A percentile compares a stretch with the other conserved stretches of the same genome.
Evolutionary conservation across 2,113 vertebrate genomes (phyloP).

Genomic region (Spheniscus mendiculus): DNA sequence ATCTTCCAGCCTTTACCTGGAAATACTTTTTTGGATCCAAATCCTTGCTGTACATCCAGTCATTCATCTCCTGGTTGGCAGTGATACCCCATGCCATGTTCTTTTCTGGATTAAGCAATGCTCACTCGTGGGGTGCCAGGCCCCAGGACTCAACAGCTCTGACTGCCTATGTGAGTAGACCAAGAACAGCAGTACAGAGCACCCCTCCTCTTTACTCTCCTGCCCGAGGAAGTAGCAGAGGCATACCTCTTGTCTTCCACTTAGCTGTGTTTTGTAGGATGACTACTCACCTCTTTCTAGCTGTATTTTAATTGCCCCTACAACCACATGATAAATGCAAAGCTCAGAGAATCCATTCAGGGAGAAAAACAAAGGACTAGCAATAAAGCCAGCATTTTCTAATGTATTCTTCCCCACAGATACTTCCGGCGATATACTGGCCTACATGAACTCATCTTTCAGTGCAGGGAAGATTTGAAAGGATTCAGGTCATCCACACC

Average conservation of each 20-base stretch:
- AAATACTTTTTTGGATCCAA: neutral
- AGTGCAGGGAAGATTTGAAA: neutral
- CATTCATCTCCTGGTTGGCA: neutral
- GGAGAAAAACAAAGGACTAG: neutral
- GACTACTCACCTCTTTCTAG: neutral
- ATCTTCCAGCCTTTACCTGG: neutral
- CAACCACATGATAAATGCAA: neutral
- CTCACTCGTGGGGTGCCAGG: neutral
- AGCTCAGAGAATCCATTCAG: neutral
- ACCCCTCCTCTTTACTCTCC: neutral
- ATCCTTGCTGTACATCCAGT: neutral
- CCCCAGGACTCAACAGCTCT: neutral
- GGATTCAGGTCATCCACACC: neutral
- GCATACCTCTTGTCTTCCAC: neutral
- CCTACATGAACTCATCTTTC: neutral
- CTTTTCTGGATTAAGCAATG: neutral
- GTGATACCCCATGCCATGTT: neutral
- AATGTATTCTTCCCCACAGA: neutral
- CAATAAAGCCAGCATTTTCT: neutral
- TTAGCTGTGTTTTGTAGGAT: neutral
- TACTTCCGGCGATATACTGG: neutral
- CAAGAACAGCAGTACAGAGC: neutral
- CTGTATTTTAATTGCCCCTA: neutral
- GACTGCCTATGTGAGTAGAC: neutral
- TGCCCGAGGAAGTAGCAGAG: neutral